phyloP scores from a whole-genome alignment of 2,888 invertebrate genomes.

The Chrysodeixis includens region DNA sequence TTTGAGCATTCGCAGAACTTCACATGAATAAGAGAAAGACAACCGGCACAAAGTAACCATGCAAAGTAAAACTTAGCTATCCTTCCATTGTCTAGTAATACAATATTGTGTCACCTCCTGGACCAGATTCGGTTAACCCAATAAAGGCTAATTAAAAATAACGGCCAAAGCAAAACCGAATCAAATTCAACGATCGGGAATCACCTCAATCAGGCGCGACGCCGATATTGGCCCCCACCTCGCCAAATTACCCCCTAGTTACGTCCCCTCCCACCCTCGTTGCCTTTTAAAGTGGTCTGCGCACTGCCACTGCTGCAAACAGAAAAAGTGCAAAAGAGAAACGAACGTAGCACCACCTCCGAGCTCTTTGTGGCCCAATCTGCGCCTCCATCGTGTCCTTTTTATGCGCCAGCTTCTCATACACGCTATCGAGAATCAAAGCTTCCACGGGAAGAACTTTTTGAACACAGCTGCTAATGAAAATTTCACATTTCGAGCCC shows the following conservation, averaged over 20 bases:
- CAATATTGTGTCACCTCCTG: slow-evolving; percentile 12
- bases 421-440: slow-evolving; percentile 88
- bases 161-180: slow-evolving; percentile 75
- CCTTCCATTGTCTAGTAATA: slow-evolving; percentile 4
- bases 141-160: slow-evolving; percentile 76
- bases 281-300: slow-evolving; percentile 89
- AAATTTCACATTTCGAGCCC: slow-evolving; percentile 86
- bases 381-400: slow-evolving; percentile 86
- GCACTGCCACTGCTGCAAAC: slow-evolving; percentile 87
- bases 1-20: slow-evolving; percentile 11
- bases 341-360: slow-evolving; percentile 85
- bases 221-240: slow-evolving; percentile 88
- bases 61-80: slow-evolving; percentile 16
- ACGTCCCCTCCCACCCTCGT: slow-evolving; percentile 83
- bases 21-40: neutral
- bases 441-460: slow-evolving; percentile 82
- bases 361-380: slow-evolving; percentile 89
- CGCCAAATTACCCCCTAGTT: slow-evolving; percentile 89
- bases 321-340: slow-evolving; percentile 87
- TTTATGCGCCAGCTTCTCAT: slow-evolving; percentile 85
- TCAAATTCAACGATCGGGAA: slow-evolving; percentile 83
- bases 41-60: slow-evolving; percentile 10
- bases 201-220: slow-evolving; percentile 88
- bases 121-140: slow-evolving; percentile 43
- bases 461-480: slow-evolving; percentile 86